Base-by-base conservation (phyloP, 2,113 vertebrate species). In the Scortum barcoo region DNA sequence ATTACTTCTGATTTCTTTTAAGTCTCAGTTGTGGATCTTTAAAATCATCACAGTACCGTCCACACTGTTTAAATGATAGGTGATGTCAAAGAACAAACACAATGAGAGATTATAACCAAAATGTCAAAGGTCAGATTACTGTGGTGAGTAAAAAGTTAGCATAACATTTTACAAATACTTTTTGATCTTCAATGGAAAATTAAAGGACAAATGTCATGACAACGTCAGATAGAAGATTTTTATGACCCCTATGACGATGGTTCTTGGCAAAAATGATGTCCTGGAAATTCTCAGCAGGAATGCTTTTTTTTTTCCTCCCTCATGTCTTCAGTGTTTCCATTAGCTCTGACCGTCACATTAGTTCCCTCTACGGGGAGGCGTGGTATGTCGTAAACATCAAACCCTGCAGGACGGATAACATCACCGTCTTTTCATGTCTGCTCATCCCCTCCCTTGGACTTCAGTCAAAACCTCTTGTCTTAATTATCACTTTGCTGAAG, bases 401-500 rank as follows among this genome's bases (percentile, higher is more conserved):
- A 72, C 71, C 79, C 86, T 28, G 69, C 69, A 51, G 81, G 76
- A 81, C 26, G 3, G 4, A n/a, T 90, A 88, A 91, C 78, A 54
- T 89, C 88, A 81, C 62, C 0, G 4, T 33, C 77, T 57, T 36
- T 26, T 62, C 48, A 58, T 36, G n/a, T 63, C 69, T 28, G 61
- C 79, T 72, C 76, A 4, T 67, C 74, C 50, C 30, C 68, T 71
- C 84, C 77, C 58, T 80, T 73, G 50, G 70, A 79, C 76, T 86
- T 72, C 22, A 85, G 70, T 65, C 61, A 72, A 83, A 83, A 22
- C 68, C 54, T 72, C 40, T 4, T 28, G 14, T 80, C 74, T 72
- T 93, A 87, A 90, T 92, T 72, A 86, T 50, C 54, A 66, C 84
- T 81, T 86, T 80, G 60, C 65, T 26, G 14, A 73, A 82, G 76